Evolutionary conservation across 2,797 vertebrate species (phyloP).

Genomic region (Spinus pinus): DNA sequence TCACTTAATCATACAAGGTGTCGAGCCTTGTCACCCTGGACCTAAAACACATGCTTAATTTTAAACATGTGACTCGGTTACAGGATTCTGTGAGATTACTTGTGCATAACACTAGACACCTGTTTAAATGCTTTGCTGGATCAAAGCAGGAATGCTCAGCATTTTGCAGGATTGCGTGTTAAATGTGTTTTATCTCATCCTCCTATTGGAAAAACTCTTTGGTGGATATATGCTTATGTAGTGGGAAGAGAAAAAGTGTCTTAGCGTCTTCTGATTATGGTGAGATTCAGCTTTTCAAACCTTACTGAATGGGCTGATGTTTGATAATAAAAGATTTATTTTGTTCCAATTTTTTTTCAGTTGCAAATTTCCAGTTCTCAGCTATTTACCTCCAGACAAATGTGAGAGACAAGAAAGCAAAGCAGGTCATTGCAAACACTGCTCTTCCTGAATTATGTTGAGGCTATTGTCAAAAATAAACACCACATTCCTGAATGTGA

Average conservation of each 20-base stretch:
- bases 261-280: background rate
- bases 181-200: background rate
- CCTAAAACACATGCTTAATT: conserved; percentile 45
- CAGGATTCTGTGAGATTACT: conserved; percentile 41
- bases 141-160: conserved; percentile 36
- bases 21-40: conserved; percentile 49
- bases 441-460: background rate
- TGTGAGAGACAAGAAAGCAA: background rate
- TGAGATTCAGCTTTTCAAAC: background rate
- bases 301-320: background rate
- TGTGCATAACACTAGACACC: conserved; percentile 43
- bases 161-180: background rate
- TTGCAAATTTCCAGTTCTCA: background rate
- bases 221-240: background rate
- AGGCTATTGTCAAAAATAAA: conserved; percentile 10
- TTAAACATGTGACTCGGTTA: conserved; percentile 44
- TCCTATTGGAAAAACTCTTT: background rate
- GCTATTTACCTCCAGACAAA: background rate
- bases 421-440: background rate
- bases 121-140: conserved; percentile 35
- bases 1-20: conserved; percentile 62
- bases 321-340: background rate
- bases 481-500: background rate
- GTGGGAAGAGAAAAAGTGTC: background rate
- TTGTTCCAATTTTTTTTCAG: background rate